These are phyloP conservation scores for Parazoanthus atlanticus DNA, from an alignment of 92 coral and sea anemone species.

Conservation along the genomic window DNA sequence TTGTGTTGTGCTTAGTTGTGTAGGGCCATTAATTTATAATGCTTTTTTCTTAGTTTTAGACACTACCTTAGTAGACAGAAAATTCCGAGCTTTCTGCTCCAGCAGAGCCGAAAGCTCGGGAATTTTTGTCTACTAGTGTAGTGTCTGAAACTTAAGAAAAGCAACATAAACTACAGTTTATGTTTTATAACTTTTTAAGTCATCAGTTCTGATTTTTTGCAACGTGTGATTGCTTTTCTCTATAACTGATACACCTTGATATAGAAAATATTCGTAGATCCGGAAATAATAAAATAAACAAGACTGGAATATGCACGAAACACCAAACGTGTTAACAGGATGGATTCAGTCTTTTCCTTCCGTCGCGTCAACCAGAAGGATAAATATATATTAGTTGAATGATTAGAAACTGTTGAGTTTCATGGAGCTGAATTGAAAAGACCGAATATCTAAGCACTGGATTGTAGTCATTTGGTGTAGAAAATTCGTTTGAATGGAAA, in stretches of 20 bases:
- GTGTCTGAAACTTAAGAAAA: too few relatives aligned
- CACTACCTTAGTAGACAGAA: too few relatives aligned
- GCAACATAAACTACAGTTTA: too few relatives aligned
- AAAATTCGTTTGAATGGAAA: too few relatives aligned
- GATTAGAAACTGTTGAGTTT: constrained; percentile 6
- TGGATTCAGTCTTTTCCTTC: constrained; percentile 37
- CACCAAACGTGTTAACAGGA: constrained; percentile 22
- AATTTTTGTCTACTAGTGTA: too few relatives aligned
- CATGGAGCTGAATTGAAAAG: neutral
- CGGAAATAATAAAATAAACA: constrained; percentile 19
- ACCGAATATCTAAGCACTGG: neutral
- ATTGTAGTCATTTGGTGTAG: too few relatives aligned
- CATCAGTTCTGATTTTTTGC: neutral
- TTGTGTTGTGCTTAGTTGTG: too few relatives aligned
- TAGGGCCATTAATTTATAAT: too few relatives aligned
- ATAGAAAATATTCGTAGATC: neutral
- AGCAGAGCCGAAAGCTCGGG: too few relatives aligned
- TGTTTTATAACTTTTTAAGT: too few relatives aligned
- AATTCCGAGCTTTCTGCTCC: too few relatives aligned
- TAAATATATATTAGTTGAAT: neutral
- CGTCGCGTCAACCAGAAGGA: constrained; percentile 19
- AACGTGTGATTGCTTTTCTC: neutral
- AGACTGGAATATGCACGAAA: constrained; percentile 17
- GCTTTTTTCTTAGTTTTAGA: too few relatives aligned
- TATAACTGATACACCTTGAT: neutral